Evolutionary conservation across 2,888 invertebrate genomes (phyloP), one percentile per base, ranked within the genome.

Genomic region (Orthosia incerta): DNA sequence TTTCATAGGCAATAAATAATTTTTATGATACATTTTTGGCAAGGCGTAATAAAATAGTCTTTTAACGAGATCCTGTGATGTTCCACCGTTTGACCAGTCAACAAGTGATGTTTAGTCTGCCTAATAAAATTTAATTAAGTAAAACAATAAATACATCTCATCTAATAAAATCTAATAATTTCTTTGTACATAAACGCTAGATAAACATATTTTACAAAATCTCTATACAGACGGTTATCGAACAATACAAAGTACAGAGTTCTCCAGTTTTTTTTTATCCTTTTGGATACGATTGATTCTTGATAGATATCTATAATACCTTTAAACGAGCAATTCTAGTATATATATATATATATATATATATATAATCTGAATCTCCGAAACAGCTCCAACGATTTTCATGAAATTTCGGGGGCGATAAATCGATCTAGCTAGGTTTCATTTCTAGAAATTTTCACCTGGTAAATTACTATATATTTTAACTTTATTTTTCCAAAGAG

Each of bases 31-130:
- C 69, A 79, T 94, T 94, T 95, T 95, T 95, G 96, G 95, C 95
- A 96, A 95, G 95, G 92, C 90, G 91, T 91, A 91, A 90, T 89
- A 79, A 87, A 89, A 89, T 93, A 95, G 93, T 94, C 93, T 95
- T 89, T 86, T 82, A 82, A 89, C 93, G 95, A 96, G 96, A 95
- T 96, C 95, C 91, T 91, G 93, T 94, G 92, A 94, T 94, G 94
- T 91, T 84, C 87, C 91, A 87, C 86, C 74, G 77, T 79, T 85
- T 90, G 93, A 94, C 93, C 93, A 94, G 93, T 91, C 89, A 90
- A 92, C 87, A 88, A 89, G 94, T 94, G 94, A 94, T 94, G 95
- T 80, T 82, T 80, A 80, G 81, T 83, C 74, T 81, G 87, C 86
- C 81, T 87, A 85, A 81, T 85, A 86, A 85, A 84, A 84, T 83